Conservation (phyloP, 2,113 vertebrate species). For the Patagioenas fasciata region DNA sequence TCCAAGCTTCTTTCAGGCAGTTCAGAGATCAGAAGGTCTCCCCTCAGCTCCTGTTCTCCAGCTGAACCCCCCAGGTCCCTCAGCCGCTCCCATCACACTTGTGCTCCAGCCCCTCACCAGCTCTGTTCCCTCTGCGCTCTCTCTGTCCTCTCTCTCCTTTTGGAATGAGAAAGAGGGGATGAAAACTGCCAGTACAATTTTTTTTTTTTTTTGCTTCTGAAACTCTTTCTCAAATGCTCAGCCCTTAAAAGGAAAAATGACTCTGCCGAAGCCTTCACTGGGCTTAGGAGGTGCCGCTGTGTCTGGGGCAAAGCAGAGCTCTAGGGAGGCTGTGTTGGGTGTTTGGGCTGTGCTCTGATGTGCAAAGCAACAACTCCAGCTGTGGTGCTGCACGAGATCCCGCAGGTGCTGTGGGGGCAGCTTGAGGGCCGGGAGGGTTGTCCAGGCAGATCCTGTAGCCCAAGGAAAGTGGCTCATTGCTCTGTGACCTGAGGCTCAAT, state of each 20-base stretch:
- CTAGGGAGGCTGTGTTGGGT: not conserved
- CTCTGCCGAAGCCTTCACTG: not conserved
- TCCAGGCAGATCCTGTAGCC: not conserved
- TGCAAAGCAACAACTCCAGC: not conserved
- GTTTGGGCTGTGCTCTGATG: not conserved
- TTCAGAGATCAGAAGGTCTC: no score
- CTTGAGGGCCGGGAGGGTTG: fast-evolving
- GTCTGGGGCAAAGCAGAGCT: not conserved
- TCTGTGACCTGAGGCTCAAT: not conserved
- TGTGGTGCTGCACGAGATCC: not conserved
- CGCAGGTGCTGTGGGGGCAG: not conserved
- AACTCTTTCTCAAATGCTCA: not conserved
- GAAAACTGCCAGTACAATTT: not conserved
- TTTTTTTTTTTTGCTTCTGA: not conserved
- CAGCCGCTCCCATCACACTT: no score
- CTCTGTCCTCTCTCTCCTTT: not conserved
- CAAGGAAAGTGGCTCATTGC: not conserved
- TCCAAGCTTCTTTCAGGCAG: no score
- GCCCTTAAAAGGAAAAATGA: constrained; percentile 38
- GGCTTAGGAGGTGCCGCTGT: not conserved
- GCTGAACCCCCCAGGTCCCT: no score
- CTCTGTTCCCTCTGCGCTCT: no score
- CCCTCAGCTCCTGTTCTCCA: no score
- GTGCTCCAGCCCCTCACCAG: no score
- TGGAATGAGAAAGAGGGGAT: not conserved